These are phyloP conservation scores for Erythrocercus mccallii DNA, from an alignment of 2,113 vertebrate genomes.

Conservation along the genomic window DNA sequence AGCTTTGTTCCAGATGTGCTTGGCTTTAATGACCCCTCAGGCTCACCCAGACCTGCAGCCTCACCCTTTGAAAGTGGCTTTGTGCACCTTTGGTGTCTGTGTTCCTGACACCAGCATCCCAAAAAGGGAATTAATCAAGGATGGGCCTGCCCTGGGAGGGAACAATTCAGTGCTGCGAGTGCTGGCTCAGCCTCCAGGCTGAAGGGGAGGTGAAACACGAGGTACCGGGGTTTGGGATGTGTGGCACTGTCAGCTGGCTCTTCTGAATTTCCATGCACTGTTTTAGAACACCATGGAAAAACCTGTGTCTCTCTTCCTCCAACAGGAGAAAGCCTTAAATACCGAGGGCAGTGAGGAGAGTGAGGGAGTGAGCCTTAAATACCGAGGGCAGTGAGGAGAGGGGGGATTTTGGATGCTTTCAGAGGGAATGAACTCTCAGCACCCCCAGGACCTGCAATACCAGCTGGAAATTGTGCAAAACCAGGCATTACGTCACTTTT, in stretches of 20 bases:
- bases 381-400: background rate
- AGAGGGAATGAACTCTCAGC: background rate
- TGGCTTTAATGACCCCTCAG: background rate
- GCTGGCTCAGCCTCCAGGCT: background rate
- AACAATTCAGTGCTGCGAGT: background rate
- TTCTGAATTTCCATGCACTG: background rate
- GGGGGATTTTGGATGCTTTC: background rate
- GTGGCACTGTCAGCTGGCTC: too few species aligned
- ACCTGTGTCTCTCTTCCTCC: background rate
- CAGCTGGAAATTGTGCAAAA: background rate
- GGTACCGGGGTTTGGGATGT: accelerated
- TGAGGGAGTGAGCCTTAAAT: too few species aligned
- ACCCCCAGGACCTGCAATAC: background rate
- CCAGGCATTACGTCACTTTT: accelerated
- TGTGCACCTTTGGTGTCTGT: background rate
- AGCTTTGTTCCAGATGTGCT: background rate
- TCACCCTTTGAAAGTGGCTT: background rate
- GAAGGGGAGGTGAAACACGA: accelerated
- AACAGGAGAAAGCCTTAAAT: background rate
- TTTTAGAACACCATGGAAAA: background rate
- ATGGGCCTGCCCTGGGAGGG: background rate
- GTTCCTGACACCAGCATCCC: accelerated
- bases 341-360: background rate
- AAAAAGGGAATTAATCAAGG: background rate
- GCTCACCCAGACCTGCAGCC: background rate